Evolutionary conservation across 2,888 invertebrate genomes (phyloP).

Genomic region (Apotomis betuletana): DNA sequence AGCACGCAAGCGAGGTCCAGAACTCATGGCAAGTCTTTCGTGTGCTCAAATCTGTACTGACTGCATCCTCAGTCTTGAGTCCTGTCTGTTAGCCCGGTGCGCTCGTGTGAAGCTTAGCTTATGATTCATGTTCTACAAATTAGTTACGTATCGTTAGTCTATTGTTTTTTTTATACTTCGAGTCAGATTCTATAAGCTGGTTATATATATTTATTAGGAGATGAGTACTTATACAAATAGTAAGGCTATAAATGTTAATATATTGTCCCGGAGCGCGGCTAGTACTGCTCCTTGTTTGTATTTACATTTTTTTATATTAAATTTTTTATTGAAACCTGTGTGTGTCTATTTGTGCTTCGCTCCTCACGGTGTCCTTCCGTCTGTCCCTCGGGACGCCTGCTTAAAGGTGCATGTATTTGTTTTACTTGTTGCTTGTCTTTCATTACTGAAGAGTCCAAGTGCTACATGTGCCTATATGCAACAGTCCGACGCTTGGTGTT

Average conservation of each 20-base stretch:
- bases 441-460: too few species aligned
- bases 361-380: conserved; percentile 19
- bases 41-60: too few species aligned
- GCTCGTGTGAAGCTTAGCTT: neutral
- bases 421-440: neutral
- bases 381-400: neutral
- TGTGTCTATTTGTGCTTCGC: conserved; percentile 45
- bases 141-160: conserved; percentile 31
- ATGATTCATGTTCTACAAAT: conserved; percentile 20
- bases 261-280: conserved; percentile 31
- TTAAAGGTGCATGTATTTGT: neutral
- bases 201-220: conserved; percentile 36
- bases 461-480: too few species aligned
- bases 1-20: too few species aligned
- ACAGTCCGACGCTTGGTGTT: neutral
- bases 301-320: conserved; percentile 57
- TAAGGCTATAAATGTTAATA: conserved; percentile 40
- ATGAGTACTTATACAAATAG: conserved; percentile 16
- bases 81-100: neutral
- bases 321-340: conserved; percentile 58
- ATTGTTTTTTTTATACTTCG: conserved; percentile 32
- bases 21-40: too few species aligned
- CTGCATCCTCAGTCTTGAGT: neutral
- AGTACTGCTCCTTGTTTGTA: conserved; percentile 53
- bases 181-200: conserved; percentile 38